phyloP scores from a whole-genome alignment of 2,113 vertebrate genomes.

The Acrocephalus kingi region DNA sequence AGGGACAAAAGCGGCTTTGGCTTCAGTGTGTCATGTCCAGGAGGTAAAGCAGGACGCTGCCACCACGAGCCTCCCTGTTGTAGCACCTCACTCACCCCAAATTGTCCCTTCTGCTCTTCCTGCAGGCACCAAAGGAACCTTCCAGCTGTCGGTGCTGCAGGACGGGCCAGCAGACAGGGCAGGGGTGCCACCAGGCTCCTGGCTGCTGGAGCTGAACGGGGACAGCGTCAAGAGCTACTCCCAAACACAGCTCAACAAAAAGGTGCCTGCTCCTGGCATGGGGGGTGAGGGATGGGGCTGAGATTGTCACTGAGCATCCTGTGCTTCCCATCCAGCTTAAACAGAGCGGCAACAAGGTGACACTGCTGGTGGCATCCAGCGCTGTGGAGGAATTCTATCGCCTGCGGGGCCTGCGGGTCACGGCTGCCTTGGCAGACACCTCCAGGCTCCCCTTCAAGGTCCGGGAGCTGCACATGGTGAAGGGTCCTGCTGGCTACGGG shows the following conservation, averaged over 20 bases:
- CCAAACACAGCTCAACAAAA: slow-evolving; percentile 70
- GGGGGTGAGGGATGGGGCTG: rapidly evolving
- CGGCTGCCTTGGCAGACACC: slow-evolving; percentile 78
- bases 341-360: slow-evolving; percentile 77
- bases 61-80: rapidly evolving
- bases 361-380: slow-evolving; percentile 83
- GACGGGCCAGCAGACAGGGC: slow-evolving; percentile 84
- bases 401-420: slow-evolving; percentile 75
- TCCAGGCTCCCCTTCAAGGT: slow-evolving; percentile 77
- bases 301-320: rapidly evolving
- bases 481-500: slow-evolving; percentile 84
- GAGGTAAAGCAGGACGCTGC: slow-evolving; percentile 12
- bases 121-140: slow-evolving; percentile 79
- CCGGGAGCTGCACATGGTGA: slow-evolving; percentile 81
- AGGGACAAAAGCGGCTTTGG: slow-evolving; percentile 80
- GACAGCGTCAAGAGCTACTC: slow-evolving; percentile 74
- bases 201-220: slow-evolving; percentile 89
- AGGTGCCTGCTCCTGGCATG: slow-evolving; percentile 50
- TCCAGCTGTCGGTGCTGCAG: slow-evolving; percentile 74
- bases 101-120: not conserved
- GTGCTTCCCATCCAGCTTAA: slow-evolving; percentile 72
- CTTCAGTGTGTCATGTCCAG: slow-evolving; percentile 70
- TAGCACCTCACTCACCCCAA: rapidly evolving
- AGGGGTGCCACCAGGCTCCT: slow-evolving; percentile 81
- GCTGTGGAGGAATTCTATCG: slow-evolving; percentile 79